These are phyloP conservation scores for Anthopleura sola DNA, from an alignment of 64 coral and sea anemone genomes.

Conservation along the genomic window DNA sequence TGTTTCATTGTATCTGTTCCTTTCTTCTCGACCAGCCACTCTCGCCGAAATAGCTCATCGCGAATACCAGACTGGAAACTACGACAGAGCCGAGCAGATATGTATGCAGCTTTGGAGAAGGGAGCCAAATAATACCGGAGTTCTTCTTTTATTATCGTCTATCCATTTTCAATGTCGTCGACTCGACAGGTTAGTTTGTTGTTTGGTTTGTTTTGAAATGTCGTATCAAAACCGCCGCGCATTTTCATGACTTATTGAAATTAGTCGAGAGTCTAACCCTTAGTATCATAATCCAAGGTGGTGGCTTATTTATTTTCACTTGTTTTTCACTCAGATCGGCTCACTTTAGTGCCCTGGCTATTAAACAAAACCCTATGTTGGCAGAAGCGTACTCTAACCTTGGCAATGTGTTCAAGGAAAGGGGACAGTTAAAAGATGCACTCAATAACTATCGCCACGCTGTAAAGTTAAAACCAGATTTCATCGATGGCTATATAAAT, in stretches of 20 bases:
- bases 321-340: constrained; percentile 69
- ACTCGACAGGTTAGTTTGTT: constrained; percentile 80
- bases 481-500: constrained; percentile 99
- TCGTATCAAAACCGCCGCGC: constrained; percentile 18
- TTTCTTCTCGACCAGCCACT: constrained; percentile 84
- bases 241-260: constrained; percentile 43
- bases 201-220: constrained; percentile 31
- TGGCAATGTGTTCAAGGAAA: constrained; percentile 98
- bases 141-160: constrained; percentile 90
- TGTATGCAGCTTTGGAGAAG: constrained; percentile 99
- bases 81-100: constrained; percentile 99
- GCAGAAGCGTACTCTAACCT: constrained; percentile 99
- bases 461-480: constrained; percentile 98
- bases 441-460: constrained; percentile 98
- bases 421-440: constrained; percentile 96
- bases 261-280: background rate
- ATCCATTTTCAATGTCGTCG: constrained; percentile 99
- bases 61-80: constrained; percentile 98
- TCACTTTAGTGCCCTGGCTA: constrained; percentile 95
- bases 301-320: background rate
- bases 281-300: background rate
- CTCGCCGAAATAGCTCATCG: constrained; percentile 98
- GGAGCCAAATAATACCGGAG: constrained; percentile 96
- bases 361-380: constrained; percentile 97
- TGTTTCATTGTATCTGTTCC: constrained; percentile 36